Percentiles rank a stretch among this genome's conserved stretches.
phyloP scores from a whole-genome alignment of 2,797 vertebrate species.

The Toxotes lorentzi region DNA sequence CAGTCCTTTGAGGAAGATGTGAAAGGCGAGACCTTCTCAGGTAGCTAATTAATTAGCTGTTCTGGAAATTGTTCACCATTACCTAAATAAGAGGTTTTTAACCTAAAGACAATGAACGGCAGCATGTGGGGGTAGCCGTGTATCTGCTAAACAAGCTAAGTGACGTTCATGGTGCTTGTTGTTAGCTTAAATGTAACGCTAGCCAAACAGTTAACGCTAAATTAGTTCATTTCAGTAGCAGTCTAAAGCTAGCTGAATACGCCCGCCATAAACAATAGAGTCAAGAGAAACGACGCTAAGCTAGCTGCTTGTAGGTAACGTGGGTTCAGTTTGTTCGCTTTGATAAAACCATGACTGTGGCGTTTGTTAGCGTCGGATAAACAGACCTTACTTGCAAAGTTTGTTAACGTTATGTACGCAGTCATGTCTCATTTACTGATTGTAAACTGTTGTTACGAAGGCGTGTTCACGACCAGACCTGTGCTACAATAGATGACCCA shows the following conservation, averaged over 20 bases:
- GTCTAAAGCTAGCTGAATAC: not conserved
- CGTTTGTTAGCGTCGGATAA: constrained; percentile 7
- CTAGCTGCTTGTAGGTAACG: constrained; percentile 35
- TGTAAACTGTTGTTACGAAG: not conserved
- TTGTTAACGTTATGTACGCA: not conserved
- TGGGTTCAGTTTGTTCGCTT: not conserved
- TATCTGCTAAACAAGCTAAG: not conserved
- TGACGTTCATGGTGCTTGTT: not conserved
- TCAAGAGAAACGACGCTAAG: not conserved
- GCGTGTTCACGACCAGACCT: not conserved
- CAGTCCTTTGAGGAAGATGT: constrained; percentile 67
- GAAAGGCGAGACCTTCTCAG: constrained; percentile 57
- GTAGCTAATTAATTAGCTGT: constrained; percentile 36
- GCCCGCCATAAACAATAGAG: accelerated
- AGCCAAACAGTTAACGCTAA: not conserved
- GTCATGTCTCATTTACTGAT: not conserved
- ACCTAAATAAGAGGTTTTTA: not conserved
- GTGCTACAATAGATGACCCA: not conserved
- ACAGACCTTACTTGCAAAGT: not conserved
- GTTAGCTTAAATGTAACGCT: constrained; percentile 42
- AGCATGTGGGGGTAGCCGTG: not conserved
- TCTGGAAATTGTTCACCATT: accelerated
- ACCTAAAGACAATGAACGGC: not conserved
- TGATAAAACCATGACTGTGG: not conserved
- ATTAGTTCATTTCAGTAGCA: not conserved